Evolutionary conservation across 2,797 vertebrate genomes (phyloP).

Genomic region (Tamandua tetradactyla): DNA sequence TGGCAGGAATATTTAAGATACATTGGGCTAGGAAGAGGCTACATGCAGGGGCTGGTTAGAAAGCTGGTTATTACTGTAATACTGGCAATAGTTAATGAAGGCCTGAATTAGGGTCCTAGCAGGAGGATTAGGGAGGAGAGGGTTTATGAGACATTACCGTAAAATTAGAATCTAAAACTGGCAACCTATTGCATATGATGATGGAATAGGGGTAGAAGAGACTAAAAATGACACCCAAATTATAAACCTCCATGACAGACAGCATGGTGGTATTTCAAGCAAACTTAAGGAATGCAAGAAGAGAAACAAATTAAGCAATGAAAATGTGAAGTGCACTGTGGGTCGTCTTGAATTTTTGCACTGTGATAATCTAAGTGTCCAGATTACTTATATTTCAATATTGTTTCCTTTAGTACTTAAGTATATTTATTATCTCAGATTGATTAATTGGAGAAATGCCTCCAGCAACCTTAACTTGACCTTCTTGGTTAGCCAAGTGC

Average conservation of each 20-base stretch:
- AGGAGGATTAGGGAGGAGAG: background rate
- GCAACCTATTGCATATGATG: background rate
- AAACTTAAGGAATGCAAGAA: conserved; percentile 15
- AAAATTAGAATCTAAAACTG: background rate
- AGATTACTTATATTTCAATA: background rate
- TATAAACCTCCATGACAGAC: background rate
- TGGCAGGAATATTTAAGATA: background rate
- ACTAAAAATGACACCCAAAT: background rate
- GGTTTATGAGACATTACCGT: background rate
- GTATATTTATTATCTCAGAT: background rate
- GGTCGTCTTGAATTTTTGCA: background rate
- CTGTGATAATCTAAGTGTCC: background rate
- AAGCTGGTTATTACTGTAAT: background rate
- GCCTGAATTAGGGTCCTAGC: background rate
- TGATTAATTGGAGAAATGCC: background rate
- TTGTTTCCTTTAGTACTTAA: background rate
- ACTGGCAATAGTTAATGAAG: background rate
- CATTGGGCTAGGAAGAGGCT: background rate
- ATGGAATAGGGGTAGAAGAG: background rate
- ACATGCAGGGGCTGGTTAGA: background rate
- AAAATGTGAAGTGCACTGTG: background rate
- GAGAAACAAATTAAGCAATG: conserved; percentile 26
- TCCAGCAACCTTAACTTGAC: conserved; percentile 52
- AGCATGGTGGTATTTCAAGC: background rate
- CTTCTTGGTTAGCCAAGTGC: conserved; percentile 59